Base-by-base conservation (phyloP, 2,888 invertebrate genomes). In the Eupithecia exiguata region DNA sequence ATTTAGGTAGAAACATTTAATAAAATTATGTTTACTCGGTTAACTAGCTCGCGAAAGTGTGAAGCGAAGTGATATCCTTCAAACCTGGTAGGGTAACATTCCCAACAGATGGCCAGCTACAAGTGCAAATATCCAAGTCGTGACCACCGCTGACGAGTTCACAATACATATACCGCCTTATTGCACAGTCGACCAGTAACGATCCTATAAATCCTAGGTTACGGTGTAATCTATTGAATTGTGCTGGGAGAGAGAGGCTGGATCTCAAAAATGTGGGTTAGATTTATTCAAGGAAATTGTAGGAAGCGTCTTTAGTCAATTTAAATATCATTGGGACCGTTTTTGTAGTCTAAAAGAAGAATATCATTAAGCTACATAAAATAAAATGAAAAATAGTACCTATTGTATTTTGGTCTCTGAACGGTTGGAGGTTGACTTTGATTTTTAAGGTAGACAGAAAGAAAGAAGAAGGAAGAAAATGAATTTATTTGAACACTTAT, bases 181-280 rank as follows among this genome's bases (percentile, higher is more conserved):
- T 18, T 72, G 72, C 67, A 62, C 69, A 62, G 69, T 58, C 49
- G 63, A 70, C 16, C 68, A 9, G 66, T 76, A 74, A 76, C 76
- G 73, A 76, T 76, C 71, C 71, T 69, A 76, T 76, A 76, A 76
- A 73, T 76, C 76, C 62, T 68, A 74, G 65, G 72, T 62, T 25
- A 40, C 21, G 21, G 40, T 21, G 21, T 66, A 12, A 66, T 38
- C 40, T 66, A 38, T 66, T 66, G 21, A 66, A 66, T 14, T 66
- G 66, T 66, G 62, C 62, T 30, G 38, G 21, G 40, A 40, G 12
- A 18, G 0, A 18, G 35, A 18, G 35, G 62, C 2, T 18, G 18
- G 3, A 35, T 35, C 10, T 7, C 2, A 18, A 35, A 62, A 62
- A 62, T 62, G 62, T 62, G 35, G 62, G 25, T 21, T 58, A 25